Conservation (phyloP, 2,113 vertebrate genomes). For the Poeciliopsis turrubarensis region DNA sequence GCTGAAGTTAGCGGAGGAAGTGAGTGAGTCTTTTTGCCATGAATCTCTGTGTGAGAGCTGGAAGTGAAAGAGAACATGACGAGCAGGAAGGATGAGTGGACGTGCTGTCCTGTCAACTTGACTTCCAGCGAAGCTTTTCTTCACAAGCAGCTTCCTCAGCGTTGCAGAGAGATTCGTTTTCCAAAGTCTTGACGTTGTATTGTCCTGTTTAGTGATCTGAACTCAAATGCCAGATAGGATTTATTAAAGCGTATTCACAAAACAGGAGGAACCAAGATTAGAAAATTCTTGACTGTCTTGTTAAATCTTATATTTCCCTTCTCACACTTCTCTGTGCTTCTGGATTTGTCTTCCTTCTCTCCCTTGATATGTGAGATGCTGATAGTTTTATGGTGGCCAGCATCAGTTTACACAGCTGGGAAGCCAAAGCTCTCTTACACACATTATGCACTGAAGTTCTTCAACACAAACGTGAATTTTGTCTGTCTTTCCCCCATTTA, state of each 20-base stretch:
- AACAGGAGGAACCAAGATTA: background rate
- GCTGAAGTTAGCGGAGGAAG: conserved; percentile 24
- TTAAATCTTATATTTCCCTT: background rate
- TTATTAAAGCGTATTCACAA: background rate
- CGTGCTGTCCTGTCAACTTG: conserved; percentile 24
- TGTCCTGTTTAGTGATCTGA: conserved; percentile 1
- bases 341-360: conserved; percentile 20
- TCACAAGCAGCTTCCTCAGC: conserved; percentile 49
- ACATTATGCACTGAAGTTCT: conserved; percentile 19
- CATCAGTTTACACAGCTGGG: conserved; percentile 72
- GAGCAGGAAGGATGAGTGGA: conserved; percentile 49
- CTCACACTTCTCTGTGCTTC: background rate
- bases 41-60: conserved; percentile 13
- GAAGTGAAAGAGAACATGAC: conserved; percentile 33
- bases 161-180: conserved; percentile 21
- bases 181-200: conserved; percentile 4
- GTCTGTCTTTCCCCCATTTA: conserved; percentile 2
- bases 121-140: conserved; percentile 39
- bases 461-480: conserved; percentile 25
- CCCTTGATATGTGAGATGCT: conserved; percentile 38
- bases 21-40: conserved; percentile 13
- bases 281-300: background rate
- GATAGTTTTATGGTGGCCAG: conserved; percentile 48
- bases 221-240: background rate
- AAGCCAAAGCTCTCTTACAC: conserved; percentile 26